Evolutionary conservation across 2,888 invertebrate species (phyloP).

Genomic region (Clitarchus hookeri): DNA sequence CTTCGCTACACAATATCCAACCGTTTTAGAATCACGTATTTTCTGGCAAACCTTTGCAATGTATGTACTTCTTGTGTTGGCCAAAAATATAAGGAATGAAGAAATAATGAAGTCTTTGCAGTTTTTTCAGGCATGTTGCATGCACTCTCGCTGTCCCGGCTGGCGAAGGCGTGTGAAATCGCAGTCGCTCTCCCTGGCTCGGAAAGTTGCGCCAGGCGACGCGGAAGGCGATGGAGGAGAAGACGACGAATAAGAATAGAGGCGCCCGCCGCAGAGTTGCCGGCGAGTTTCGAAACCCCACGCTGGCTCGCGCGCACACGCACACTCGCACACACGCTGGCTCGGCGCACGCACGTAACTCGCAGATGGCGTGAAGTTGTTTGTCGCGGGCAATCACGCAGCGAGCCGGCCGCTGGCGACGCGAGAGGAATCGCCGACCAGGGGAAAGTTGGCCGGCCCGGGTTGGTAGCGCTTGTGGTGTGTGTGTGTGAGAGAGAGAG

Average conservation of each 20-base stretch:
- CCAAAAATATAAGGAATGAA: too few species aligned
- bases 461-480: not conserved
- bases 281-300: not conserved
- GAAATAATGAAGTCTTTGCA: too few species aligned
- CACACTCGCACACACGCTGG: not conserved
- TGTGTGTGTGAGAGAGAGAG: not conserved
- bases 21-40: too few species aligned
- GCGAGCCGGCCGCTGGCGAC: not conserved
- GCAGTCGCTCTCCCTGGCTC: too few species aligned
- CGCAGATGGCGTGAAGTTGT: not conserved
- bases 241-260: not conserved
- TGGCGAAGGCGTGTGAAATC: too few species aligned
- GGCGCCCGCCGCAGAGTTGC: not conserved
- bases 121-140: too few species aligned
- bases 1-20: too few species aligned
- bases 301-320: not conserved
- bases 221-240: not conserved
- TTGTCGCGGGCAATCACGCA: not conserved
- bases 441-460: slow-evolving; percentile 2
- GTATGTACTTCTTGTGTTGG: too few species aligned
- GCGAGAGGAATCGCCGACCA: not conserved
- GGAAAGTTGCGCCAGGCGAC: not conserved
- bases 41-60: too few species aligned
- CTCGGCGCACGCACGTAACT: not conserved
- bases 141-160: too few species aligned